These are phyloP conservation scores for Carassius carassius DNA, from an alignment of 2,113 vertebrate species.

Conservation along the genomic window DNA sequence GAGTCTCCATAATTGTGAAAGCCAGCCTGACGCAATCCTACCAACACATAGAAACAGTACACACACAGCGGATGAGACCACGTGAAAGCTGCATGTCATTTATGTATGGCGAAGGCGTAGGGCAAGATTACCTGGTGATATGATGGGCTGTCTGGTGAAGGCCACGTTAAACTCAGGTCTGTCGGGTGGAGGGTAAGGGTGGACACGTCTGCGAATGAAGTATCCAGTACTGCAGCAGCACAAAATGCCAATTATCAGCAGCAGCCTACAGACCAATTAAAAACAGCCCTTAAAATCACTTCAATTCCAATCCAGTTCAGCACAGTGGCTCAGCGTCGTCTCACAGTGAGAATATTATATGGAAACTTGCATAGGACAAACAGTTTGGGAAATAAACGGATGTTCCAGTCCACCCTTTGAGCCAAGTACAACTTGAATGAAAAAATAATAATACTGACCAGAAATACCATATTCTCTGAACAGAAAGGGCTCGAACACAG, in stretches of 20 bases:
- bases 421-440: not conserved
- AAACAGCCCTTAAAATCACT: not conserved
- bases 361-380: not conserved
- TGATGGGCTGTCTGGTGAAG: conserved; percentile 79
- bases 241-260: conserved; percentile 83
- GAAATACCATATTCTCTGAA: conserved; percentile 86
- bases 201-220: conserved; percentile 82
- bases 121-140: conserved; percentile 68
- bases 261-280: conserved; percentile 74
- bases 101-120: too few relatives aligned
- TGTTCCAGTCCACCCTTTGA: not conserved
- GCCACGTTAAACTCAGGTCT: conserved; percentile 81
- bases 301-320: not conserved
- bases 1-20: conserved; percentile 79
- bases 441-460: conserved; percentile 71
- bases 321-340: not conserved
- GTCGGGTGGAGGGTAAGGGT: conserved; percentile 77
- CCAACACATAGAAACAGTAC: conserved; percentile 50
- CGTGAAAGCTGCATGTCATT: not conserved
- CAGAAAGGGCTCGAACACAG: conserved; percentile 82
- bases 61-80: not conserved
- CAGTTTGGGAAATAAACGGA: not conserved
- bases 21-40: conserved; percentile 75
- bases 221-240: conserved; percentile 84
- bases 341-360: not conserved